Evolutionary conservation across 2,113 vertebrate genomes (phyloP).

Genomic region (Syrmaticus mikado): DNA sequence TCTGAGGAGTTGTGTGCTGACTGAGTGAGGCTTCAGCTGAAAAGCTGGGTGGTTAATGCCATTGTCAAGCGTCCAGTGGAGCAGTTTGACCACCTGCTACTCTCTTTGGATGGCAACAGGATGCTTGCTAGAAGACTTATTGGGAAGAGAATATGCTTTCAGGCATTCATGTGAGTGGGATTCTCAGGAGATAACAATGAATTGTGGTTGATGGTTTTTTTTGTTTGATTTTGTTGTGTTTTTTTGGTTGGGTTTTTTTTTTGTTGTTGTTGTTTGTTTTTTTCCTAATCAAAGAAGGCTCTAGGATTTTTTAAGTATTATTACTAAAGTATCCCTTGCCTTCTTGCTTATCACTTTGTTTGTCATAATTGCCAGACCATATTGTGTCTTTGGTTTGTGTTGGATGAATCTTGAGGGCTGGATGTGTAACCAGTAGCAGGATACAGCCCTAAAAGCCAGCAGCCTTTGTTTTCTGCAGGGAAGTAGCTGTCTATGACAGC

Average conservation of each 20-base stretch:
- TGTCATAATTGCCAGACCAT: not conserved
- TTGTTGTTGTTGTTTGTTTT: not conserved
- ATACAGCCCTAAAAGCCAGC: not conserved
- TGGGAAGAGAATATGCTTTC: not conserved
- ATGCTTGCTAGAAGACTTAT: not conserved
- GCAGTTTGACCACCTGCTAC: constrained; percentile 47
- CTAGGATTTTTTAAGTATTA: not conserved
- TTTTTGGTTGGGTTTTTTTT: not conserved
- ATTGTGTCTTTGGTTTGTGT: not conserved
- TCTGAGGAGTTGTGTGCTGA: constrained; percentile 10
- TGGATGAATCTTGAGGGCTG: not conserved
- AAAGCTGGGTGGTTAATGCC: constrained; percentile 32
- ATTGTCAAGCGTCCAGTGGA: constrained; percentile 27
- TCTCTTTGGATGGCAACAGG: not conserved
- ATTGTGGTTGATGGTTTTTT: not conserved
- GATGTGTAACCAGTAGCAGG: not conserved
- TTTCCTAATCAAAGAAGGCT: not conserved
- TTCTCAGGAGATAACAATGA: not conserved
- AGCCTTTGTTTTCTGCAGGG: not conserved
- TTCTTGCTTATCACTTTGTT: not conserved
- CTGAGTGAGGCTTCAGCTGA: constrained; percentile 24
- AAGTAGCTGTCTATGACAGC: not conserved
- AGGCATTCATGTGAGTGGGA: not conserved
- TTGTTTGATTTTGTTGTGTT: not conserved
- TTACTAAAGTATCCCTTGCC: not conserved